Conservation (phyloP, 1,140 invertebrate species). For the Brachionus asplanchnoidis region DNA sequence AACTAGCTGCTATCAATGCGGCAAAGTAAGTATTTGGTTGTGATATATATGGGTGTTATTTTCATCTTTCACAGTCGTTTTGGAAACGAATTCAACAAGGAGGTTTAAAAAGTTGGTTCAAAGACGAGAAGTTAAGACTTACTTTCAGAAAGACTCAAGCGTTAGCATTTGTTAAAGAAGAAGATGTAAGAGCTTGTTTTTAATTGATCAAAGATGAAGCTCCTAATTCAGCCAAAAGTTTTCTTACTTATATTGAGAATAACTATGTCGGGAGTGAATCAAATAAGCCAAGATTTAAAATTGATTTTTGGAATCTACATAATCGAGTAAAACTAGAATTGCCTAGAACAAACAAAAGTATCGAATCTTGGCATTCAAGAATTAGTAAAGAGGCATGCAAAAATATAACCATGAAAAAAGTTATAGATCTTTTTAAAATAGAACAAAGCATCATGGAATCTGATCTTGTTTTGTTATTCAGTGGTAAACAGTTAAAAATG, state of each 20-base stretch:
- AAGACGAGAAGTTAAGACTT: background rate
- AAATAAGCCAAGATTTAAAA: background rate
- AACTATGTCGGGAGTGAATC: background rate
- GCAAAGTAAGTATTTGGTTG: background rate
- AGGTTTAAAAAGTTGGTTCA: background rate
- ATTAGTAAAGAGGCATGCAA: background rate
- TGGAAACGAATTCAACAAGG: background rate
- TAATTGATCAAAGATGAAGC: conserved; percentile 5
- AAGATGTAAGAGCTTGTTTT: background rate
- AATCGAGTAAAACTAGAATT: background rate
- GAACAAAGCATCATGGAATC: background rate
- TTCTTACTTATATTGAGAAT: conserved; percentile 1
- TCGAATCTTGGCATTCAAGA: background rate
- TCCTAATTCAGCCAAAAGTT: background rate
- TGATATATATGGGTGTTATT: background rate
- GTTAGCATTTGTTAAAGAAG: background rate
- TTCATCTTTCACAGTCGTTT: background rate
- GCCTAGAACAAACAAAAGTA: background rate
- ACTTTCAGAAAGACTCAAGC: background rate
- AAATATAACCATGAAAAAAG: background rate
- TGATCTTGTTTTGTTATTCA: background rate
- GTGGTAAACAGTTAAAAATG: background rate
- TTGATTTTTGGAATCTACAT: background rate
- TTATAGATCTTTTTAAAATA: background rate
- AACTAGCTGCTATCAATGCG: background rate